Conservation (phyloP, 2,113 vertebrate genomes). For the Callipepla californica region DNA sequence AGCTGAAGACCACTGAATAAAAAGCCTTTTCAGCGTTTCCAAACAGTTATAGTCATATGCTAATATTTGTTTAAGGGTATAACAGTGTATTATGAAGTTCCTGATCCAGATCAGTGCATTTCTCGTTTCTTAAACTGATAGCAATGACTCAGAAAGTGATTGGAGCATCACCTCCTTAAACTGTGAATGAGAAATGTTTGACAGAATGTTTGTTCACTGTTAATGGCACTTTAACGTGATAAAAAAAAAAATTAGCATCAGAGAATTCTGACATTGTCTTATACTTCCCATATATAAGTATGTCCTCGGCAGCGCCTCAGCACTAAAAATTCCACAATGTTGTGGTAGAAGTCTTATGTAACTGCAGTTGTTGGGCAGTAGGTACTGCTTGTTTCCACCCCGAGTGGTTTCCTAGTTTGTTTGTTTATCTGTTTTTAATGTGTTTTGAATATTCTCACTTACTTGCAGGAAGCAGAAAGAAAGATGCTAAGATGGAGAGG, state of each 20-base stretch:
- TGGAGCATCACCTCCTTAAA: neutral
- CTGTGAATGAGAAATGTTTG: neutral
- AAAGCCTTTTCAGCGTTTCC: constrained; percentile 2
- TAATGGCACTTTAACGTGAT: neutral
- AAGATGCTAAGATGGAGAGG: neutral
- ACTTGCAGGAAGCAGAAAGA: neutral
- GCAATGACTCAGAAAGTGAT: neutral
- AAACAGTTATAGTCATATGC: neutral
- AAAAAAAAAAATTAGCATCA: neutral
- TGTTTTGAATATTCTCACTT: neutral
- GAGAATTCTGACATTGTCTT: neutral
- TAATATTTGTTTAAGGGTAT: neutral
- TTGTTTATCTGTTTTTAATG: neutral
- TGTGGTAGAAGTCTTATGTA: neutral
- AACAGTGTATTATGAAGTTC: neutral
- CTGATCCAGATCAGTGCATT: neutral
- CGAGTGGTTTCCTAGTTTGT: neutral
- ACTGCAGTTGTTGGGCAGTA: neutral
- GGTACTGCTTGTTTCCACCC: neutral
- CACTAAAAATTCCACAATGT: neutral
- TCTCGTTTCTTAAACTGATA: neutral
- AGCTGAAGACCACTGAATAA: neutral
- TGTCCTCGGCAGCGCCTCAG: neutral
- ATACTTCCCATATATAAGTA: neutral
- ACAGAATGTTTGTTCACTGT: neutral